These are phyloP conservation scores for Isoperla grammatica DNA, from an alignment of 2,888 invertebrate genomes.

Conservation along the genomic window DNA sequence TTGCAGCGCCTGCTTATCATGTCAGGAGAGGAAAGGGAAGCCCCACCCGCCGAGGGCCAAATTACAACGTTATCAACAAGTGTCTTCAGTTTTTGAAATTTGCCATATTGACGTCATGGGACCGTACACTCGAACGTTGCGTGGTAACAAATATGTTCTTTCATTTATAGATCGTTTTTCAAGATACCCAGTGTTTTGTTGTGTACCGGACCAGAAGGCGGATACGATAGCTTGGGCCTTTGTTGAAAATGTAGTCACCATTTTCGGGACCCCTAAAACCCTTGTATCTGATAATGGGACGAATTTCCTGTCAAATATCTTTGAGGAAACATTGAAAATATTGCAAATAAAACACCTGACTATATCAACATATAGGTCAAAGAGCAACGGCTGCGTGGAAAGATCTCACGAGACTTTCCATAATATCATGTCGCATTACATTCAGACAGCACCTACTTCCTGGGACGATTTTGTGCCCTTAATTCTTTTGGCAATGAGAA, in stretches of 20 bases:
- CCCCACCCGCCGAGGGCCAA: conserved; percentile 10
- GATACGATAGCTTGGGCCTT: not conserved
- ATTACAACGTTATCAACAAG: conserved; percentile 11
- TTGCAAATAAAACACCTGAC: not conserved
- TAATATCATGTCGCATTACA: not conserved
- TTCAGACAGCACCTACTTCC: no score
- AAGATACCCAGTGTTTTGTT: not conserved
- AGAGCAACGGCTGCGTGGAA: not conserved
- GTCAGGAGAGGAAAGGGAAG: conserved; percentile 9
- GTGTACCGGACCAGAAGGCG: not conserved
- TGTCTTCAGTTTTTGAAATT: conserved; percentile 8
- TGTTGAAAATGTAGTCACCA: not conserved
- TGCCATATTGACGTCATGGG: conserved; percentile 1
- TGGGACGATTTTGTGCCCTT: no score
- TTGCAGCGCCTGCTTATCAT: no score
- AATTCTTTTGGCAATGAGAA: no score
- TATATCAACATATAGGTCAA: not conserved
- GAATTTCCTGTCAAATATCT: not conserved
- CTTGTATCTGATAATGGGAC: not conserved
- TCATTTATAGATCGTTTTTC: not conserved
- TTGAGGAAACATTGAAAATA: not conserved
- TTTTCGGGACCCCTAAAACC: not conserved
- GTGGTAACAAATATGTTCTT: not conserved
- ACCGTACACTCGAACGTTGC: not conserved
- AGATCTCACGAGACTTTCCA: not conserved